Conservation (phyloP, 2,113 vertebrate genomes). For the Zapornia atra region DNA sequence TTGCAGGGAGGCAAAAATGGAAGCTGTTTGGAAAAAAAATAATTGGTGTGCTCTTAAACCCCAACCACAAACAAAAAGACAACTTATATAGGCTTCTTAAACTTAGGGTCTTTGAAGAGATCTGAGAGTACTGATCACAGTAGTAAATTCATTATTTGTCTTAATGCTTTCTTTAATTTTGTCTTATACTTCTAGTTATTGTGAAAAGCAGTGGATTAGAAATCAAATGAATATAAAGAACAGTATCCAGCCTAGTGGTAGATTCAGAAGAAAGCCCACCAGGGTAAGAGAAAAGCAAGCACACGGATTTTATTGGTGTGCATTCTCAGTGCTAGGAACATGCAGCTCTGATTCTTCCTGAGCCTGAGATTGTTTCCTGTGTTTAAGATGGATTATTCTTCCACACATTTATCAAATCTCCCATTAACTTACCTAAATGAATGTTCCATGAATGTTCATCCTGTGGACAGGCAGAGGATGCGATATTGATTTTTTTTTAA, state of each 20-base stretch:
- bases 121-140: neutral
- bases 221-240: neutral
- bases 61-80: neutral
- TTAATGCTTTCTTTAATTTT: neutral
- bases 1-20: neutral
- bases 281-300: neutral
- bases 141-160: neutral
- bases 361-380: neutral
- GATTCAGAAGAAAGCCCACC: neutral
- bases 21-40: neutral
- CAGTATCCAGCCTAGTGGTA: neutral
- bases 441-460: neutral
- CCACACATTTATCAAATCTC: conserved; percentile 8
- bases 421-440: conserved; percentile 24
- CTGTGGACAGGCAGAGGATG: conserved; percentile 2
- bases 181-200: neutral
- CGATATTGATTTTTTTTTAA: neutral
- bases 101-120: neutral
- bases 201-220: neutral
- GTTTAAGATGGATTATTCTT: neutral
- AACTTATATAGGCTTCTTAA: neutral
- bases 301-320: neutral
- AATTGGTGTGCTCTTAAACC: neutral
- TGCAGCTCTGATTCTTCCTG: neutral
- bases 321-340: neutral